Evolutionary conservation across 2,113 vertebrate species (phyloP).

Genomic region (Salminus brasiliensis): DNA sequence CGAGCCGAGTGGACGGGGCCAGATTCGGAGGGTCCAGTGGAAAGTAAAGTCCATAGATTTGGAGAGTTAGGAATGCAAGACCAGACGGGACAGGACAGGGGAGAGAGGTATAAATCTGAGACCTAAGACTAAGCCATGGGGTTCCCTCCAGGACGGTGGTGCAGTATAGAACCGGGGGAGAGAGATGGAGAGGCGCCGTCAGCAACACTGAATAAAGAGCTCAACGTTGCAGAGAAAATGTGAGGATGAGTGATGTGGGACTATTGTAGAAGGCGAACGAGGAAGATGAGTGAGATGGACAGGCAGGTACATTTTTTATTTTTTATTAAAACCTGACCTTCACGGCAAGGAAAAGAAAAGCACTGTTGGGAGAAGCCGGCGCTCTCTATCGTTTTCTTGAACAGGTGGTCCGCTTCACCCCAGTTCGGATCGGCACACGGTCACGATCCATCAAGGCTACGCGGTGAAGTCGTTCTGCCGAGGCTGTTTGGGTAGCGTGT

Average conservation of each 20-base stretch:
- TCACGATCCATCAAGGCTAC: neutral
- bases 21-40: slow-evolving; percentile 4
- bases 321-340: slow-evolving; percentile 43
- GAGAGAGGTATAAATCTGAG: slow-evolving; percentile 9
- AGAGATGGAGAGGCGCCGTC: slow-evolving; percentile 15
- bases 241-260: slow-evolving; percentile 17
- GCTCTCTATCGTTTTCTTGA: neutral
- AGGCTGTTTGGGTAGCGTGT: neutral
- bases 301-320: slow-evolving; percentile 24
- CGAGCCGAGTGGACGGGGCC: neutral
- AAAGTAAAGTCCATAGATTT: slow-evolving; percentile 46
- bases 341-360: neutral
- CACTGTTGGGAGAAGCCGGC: neutral
- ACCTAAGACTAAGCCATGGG: neutral
- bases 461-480: neutral
- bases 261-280: neutral
- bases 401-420: neutral
- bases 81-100: neutral
- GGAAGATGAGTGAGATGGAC: slow-evolving; percentile 6
- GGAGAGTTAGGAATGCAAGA: slow-evolving; percentile 19
- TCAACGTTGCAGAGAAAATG: slow-evolving; percentile 26
- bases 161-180: neutral
- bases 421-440: too few species aligned
- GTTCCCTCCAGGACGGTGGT: slow-evolving; percentile 19
- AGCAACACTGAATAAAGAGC: slow-evolving; percentile 29